Percentiles rank a stretch among this genome's conserved stretches.
phyloP scores from a whole-genome alignment of 2,797 vertebrate species.

The Parotocinclus haroldoi region DNA sequence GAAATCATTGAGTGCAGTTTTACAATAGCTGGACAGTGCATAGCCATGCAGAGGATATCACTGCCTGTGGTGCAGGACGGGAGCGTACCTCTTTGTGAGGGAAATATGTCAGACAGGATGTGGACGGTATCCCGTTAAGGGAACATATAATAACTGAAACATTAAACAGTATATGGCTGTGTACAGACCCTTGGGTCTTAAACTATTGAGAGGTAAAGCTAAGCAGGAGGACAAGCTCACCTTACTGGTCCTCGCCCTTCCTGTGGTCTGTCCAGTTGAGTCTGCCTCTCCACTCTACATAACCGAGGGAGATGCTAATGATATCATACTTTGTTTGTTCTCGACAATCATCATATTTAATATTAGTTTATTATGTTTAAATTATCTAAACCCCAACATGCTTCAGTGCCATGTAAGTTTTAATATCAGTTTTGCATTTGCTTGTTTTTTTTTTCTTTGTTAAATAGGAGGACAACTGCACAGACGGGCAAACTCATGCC shows the following conservation, averaged over 20 bases:
- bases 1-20: constrained; percentile 2
- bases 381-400: constrained; percentile 36
- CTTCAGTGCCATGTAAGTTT: constrained; percentile 27
- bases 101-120: neutral
- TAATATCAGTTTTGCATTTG: neutral
- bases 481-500: constrained; percentile 35
- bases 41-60: constrained; percentile 18
- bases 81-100: neutral
- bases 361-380: constrained; percentile 36
- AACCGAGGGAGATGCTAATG: neutral
- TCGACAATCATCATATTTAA: constrained; percentile 32
- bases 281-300: constrained; percentile 2
- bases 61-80: neutral
- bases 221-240: constrained; percentile 23
- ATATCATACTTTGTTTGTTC: constrained; percentile 44
- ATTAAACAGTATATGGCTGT: constrained; percentile 18
- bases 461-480: constrained; percentile 45
- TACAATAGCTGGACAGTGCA: constrained; percentile 21
- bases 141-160: constrained; percentile 2
- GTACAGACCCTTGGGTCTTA: constrained; percentile 9
- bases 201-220: constrained; percentile 24
- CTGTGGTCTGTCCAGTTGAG: constrained; percentile 3
- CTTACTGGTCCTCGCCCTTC: neutral
- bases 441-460: constrained; percentile 19
- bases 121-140: constrained; percentile 4